These are phyloP conservation scores for Peromyscus eremicus DNA, from an alignment of 2,797 vertebrate genomes.

Conservation along the genomic window DNA sequence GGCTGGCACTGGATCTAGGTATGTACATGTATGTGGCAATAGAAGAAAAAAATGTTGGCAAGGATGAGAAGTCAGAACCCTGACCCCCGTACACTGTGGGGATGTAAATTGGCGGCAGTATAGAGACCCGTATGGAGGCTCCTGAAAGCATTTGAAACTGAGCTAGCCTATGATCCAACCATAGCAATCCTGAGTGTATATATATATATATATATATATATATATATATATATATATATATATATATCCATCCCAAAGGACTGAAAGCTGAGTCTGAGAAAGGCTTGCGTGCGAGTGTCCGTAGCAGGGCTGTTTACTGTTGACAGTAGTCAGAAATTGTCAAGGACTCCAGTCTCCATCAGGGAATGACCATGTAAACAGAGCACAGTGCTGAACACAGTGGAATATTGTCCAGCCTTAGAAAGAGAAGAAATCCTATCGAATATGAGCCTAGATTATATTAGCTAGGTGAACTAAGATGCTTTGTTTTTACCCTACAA, in stretches of 20 bases:
- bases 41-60: background rate
- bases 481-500: background rate
- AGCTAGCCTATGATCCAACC: background rate
- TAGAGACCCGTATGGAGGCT: background rate
- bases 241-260: background rate
- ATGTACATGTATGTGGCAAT: slow-evolving; percentile 4
- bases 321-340: background rate
- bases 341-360: background rate
- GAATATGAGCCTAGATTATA: background rate
- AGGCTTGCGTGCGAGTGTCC: background rate
- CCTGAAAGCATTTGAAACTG: background rate
- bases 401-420: background rate
- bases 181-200: background rate
- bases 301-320: background rate
- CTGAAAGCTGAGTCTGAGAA: background rate
- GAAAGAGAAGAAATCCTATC: slow-evolving; percentile 5
- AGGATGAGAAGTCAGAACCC: background rate
- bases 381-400: background rate
- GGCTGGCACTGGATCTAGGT: slow-evolving; percentile 88
- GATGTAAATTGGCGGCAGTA: background rate
- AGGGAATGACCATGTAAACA: background rate
- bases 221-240: too few relatives aligned
- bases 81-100: background rate
- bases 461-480: background rate
- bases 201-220: too few relatives aligned